Base-by-base conservation (phyloP, 1,140 invertebrate species). In the Drosophila elegans region DNA sequence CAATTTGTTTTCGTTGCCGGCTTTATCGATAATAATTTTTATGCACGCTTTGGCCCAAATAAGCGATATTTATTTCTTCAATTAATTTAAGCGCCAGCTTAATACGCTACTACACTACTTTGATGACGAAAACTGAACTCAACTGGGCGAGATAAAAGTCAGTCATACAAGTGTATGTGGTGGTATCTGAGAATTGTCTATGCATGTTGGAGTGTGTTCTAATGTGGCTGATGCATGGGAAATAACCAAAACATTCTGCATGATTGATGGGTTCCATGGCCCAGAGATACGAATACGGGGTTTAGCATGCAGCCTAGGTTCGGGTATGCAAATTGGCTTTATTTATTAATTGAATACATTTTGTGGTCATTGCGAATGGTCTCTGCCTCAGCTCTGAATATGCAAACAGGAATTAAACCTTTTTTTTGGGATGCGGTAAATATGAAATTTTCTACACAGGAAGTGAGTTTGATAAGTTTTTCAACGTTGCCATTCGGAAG, bases 321-420 rank as follows among this genome's bases (percentile, higher is more conserved):
- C 38, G 42, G 53, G 13, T 76, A 77, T 76, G 73, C 74, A 77
- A 77, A 77, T 76, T 76, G 73, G 39, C 48, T 76, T 75, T 76
- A 76, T 75, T 76, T 76, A 76, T 76, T 75, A 75, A 67, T 76
- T 53, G 62, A 76, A 76, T 67, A 61, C 69, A 73, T 61, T 73
- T 73, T 61, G 69, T 73, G 69, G 67, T 73, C 39, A 53, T 27
- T 45, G 46, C 42, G 36, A 72, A 56, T 68, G 42, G 10, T n/a
- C 29, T 32, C 7, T 32, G 2, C 49, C 51, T 13, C 13, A n/a
- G n/a, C 29, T 32, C 34, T 36, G 25, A 49, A 71, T 71, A 51
- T 73, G 41, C 57, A 63, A 73, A 73, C 48, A 69, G 21, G 27
- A 48, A 39, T 69, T 69, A 48, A 27, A 64, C 48, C 67, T 71